phyloP scores from a whole-genome alignment of 2,888 invertebrate species.

The Harpalus rufipes region DNA sequence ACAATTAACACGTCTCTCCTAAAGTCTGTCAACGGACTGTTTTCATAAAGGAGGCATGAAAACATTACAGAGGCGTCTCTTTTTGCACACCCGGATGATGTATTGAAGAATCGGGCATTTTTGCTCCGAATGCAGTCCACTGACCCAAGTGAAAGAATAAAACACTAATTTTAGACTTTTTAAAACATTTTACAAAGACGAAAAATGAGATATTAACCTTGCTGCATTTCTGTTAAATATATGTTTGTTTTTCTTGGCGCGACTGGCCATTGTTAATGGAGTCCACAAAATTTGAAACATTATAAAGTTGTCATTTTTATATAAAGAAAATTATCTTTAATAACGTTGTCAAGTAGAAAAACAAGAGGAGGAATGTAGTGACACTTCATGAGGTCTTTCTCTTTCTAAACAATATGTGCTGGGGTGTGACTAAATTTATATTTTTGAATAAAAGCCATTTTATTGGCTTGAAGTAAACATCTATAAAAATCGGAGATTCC shows the following conservation, averaged over 20 bases:
- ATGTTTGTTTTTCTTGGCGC: conserved; percentile 63
- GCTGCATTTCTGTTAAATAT: conserved; percentile 43
- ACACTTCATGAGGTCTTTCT: conserved; percentile 17
- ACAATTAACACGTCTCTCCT: conserved; percentile 40
- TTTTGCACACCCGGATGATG: conserved; percentile 44
- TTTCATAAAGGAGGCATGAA: conserved; percentile 45
- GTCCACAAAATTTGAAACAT: conserved; percentile 60
- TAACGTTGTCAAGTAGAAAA: conserved; percentile 37
- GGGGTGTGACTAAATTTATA: conserved; percentile 52
- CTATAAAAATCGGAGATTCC: conserved; percentile 58
- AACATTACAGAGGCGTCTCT: conserved; percentile 2
- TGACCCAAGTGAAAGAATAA: conserved; percentile 48
- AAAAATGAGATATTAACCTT: conserved; percentile 63
- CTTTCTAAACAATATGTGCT: conserved; percentile 47
- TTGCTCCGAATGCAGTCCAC: conserved; percentile 41
- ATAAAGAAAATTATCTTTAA: conserved; percentile 44
- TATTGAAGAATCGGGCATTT: conserved; percentile 20
- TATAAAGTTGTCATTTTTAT: conserved; percentile 61
- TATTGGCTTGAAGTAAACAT: conserved; percentile 55
- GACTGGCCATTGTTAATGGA: conserved; percentile 52
- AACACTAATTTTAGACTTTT: conserved; percentile 55
- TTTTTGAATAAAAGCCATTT: conserved; percentile 64
- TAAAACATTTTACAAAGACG: conserved; percentile 46
- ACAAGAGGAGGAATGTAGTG: not conserved
- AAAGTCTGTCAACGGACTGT: conserved; percentile 42